Base-by-base conservation (phyloP, 2,797 vertebrate genomes). In the Neosilurus mollespiculum region DNA sequence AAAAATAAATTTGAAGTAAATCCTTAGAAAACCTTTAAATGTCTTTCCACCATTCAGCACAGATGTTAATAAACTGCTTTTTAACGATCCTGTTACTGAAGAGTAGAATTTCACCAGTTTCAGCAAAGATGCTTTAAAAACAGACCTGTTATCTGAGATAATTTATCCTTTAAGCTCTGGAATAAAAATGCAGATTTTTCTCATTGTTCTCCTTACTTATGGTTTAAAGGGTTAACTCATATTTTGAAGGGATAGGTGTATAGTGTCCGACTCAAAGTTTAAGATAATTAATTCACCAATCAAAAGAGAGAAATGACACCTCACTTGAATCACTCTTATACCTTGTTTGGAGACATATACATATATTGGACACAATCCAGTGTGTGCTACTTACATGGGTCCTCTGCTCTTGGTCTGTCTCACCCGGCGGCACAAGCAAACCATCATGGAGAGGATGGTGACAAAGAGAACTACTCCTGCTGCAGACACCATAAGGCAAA, bases 321-420 rank as follows among this genome's bases (percentile, higher is more conserved):
- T 37, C 54, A 22, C 10, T 22, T 76, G 34, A 56, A 54, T 54
- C n/a, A 73, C 22, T 6, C 1, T 14, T 9, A 26, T 72, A 20
- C 9, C 1, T n/a, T 9, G 12, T 70, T 14, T 8, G 22, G 37
- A 43, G 11, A 59, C 2, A 58, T 76, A 2, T 7, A 6, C 20
- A 49, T 14, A 9, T 54, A 54, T 49, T 18, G 66, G 15, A 37
- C 16, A 5, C 34, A 71, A n/a, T 37, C 26, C 5, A 15, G 16
- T 56, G 37, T 59, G 49, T 20, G 56, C n/a, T 80, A 90, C 96
- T 95, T 90, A 96, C 95, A 93, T 94, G 79, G 94, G 94, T 43
- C 93, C 94, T 90, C 94, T 95, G 91, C 87, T 88, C 86, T 87
- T 93, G 84, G 58, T 90, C 72, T 78, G 51, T 82, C 86, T 92